These are phyloP conservation scores for Echinometra lucunter DNA, from an alignment of 53 echinoderm and acorn worm species.

Conservation along the genomic window DNA sequence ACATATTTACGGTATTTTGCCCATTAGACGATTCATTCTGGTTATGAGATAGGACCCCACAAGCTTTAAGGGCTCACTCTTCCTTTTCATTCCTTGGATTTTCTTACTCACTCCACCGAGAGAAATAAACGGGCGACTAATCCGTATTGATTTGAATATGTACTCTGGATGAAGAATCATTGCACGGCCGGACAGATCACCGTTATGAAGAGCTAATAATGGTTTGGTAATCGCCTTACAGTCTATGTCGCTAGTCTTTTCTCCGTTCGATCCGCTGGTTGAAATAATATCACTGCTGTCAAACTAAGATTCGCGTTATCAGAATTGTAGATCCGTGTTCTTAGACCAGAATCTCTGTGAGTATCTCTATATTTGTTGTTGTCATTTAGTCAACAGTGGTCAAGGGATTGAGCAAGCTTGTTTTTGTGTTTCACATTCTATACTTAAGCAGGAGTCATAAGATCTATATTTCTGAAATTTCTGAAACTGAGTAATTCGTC, in stretches of 20 bases:
- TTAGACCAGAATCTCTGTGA: too few species aligned
- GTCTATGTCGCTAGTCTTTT: neutral
- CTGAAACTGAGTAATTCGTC: too few species aligned
- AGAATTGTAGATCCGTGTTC: too few species aligned
- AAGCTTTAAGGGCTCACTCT: constrained; percentile 12
- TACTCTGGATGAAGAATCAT: constrained; percentile 35
- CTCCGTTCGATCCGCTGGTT: neutral
- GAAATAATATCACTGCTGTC: neutral
- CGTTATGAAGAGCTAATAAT: neutral
- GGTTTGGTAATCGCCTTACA: constrained; percentile 2
- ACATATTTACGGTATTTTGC: neutral
- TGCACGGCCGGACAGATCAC: neutral
- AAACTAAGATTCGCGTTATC: too few species aligned
- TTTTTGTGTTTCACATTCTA: too few species aligned
- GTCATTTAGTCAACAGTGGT: too few species aligned
- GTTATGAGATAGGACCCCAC: neutral
- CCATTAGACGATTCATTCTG: neutral
- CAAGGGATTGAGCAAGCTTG: too few species aligned
- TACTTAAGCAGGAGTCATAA: too few species aligned
- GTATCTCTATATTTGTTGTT: too few species aligned
- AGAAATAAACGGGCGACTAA: constrained; percentile 1
- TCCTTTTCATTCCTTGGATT: neutral
- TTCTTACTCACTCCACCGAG: neutral
- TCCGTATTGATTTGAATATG: constrained; percentile 49
- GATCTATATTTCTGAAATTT: too few species aligned